Evolutionary conservation across 1,140 invertebrate species (phyloP), one percentile per base, ranked within the genome.

Genomic region (Zelostemma sp.): DNA sequence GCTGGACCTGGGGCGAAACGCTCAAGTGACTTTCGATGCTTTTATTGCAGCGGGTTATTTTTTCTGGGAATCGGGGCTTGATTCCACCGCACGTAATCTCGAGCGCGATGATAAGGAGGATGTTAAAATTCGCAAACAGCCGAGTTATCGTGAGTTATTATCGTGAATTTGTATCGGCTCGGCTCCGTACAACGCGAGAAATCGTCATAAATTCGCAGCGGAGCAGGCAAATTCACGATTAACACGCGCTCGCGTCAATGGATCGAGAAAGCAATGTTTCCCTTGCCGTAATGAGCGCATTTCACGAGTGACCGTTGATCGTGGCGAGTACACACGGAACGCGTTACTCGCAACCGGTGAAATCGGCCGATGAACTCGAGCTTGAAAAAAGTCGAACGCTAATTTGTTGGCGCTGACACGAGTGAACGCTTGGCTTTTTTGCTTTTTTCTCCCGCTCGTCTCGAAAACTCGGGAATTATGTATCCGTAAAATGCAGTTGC

Each of bases 1-100:
- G 96, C 74, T 96, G 94, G 17, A 95, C 92, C 94, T 97, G 88
- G n/a, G 57, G 67, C 56, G 28, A 70, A 70, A 57, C 56, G 50
- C 16, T 54, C 67, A 69, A 50, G 61, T 69, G 60, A 69, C 51
- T 69, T 59, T 43, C 1, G 8, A 12, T 43, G 61, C 61, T 48
- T 17, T 43, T 43, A 16, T 16, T 43, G 12, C 14, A 28, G 25
- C 25, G 3, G 25, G 25, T 4, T 8, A 28, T n/a, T n/a, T n/a
- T n/a, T n/a, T n/a, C n/a, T n/a, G n/a, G n/a, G n/a, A n/a, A n/a
- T n/a, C n/a, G n/a, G n/a, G n/a, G n/a, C 25, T 28, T 8, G 25
- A 28, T 28, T 28, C 25, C 25, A 28, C 3, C 25, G 25, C 8
- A 8, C 25, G 8, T 28, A 4, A 28, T 28, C 25, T 3, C 25